phyloP scores from a whole-genome alignment of 1,140 invertebrate species.

The Brachystomella parvula region DNA sequence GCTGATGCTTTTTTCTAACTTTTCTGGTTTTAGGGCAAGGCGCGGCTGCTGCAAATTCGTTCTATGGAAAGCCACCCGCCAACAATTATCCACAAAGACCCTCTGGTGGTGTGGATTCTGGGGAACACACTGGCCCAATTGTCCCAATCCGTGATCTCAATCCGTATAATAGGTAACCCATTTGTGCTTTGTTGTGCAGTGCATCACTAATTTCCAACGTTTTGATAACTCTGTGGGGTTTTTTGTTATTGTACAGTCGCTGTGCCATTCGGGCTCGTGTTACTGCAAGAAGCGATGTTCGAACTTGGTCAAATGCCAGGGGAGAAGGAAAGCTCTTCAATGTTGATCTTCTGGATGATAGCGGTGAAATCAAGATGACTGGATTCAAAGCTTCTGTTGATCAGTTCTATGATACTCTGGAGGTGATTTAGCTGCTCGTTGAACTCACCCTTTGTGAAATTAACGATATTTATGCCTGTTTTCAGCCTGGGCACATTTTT shows the following conservation, averaged over 20 bases:
- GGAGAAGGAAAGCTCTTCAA: slow-evolving; percentile 92
- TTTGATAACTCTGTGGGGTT: neutral
- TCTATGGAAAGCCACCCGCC: slow-evolving; percentile 13
- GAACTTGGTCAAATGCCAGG: slow-evolving; percentile 80
- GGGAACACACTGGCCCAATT: neutral
- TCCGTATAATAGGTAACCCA: slow-evolving; percentile 33
- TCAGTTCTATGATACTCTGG: slow-evolving; percentile 80
- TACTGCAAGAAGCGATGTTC: slow-evolving; percentile 69
- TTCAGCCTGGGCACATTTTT: slow-evolving; percentile 63
- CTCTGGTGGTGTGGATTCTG: neutral
- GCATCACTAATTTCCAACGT: slow-evolving; percentile 2
- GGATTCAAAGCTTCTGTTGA: slow-evolving; percentile 85
- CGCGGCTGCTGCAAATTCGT: neutral
- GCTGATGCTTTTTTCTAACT: slow-evolving; percentile 4
- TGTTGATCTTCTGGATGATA: slow-evolving; percentile 86
- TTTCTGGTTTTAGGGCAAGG: too few species aligned
- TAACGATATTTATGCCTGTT: slow-evolving; percentile 34
- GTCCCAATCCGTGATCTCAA: slow-evolving; percentile 34
- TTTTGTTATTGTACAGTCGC: slow-evolving; percentile 45
- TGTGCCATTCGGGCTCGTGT: slow-evolving; percentile 90
- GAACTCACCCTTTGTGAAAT: slow-evolving; percentile 4
- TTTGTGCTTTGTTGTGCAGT: too few species aligned
- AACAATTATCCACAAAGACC: neutral
- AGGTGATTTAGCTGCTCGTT: slow-evolving; percentile 52
- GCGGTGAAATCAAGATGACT: slow-evolving; percentile 89